Conservation (phyloP, 2,797 vertebrate species). For the Hozukius guyotensis region DNA sequence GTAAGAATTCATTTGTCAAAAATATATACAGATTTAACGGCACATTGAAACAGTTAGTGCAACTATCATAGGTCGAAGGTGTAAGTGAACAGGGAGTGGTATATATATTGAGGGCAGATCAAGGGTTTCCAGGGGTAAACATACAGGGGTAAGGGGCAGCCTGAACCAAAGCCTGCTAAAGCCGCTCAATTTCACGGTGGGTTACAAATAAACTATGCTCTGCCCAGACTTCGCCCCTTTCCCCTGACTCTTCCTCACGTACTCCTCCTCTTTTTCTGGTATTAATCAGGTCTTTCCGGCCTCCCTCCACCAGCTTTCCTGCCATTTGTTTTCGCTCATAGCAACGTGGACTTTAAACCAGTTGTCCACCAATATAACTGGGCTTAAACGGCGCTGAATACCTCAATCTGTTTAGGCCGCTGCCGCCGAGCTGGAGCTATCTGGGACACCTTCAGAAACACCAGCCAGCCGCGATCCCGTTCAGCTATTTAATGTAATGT, state of each 20-base stretch:
- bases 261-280: constrained; percentile 57
- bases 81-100: constrained; percentile 6
- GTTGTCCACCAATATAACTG: constrained; percentile 53
- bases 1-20: background rate
- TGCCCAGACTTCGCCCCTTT: constrained; percentile 65
- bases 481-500: constrained; percentile 86
- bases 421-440: constrained; percentile 60
- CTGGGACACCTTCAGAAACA: constrained; percentile 75
- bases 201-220: constrained; percentile 81
- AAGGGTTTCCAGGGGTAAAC: constrained; percentile 61
- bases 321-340: constrained; percentile 77
- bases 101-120: constrained; percentile 32
- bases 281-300: constrained; percentile 82
- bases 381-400: constrained; percentile 39
- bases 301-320: constrained; percentile 56
- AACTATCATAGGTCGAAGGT: background rate
- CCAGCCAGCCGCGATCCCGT: constrained; percentile 64
- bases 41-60: background rate
- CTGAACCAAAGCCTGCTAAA: constrained; percentile 75
- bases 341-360: constrained; percentile 64
- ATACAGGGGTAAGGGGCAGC: constrained; percentile 58
- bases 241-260: constrained; percentile 54
- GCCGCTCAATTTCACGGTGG: constrained; percentile 83
- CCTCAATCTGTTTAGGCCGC: constrained; percentile 55
- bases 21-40: background rate